phyloP scores from a whole-genome alignment of 2,113 vertebrate genomes.

The Albula glossodonta region DNA sequence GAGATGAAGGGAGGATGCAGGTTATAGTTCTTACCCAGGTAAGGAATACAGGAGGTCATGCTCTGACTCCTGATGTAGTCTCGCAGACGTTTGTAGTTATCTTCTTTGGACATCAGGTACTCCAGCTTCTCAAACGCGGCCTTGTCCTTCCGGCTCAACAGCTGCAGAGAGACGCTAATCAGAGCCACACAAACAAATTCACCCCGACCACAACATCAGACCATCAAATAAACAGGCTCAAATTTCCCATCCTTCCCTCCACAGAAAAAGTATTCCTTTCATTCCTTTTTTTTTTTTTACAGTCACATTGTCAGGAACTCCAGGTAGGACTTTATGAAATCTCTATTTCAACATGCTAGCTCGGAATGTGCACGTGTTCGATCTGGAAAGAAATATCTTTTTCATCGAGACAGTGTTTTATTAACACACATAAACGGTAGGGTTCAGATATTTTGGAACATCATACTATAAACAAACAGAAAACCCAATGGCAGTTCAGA shows the following conservation, averaged over 20 bases:
- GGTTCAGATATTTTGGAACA: background rate
- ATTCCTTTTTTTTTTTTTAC: background rate
- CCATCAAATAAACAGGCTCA: background rate
- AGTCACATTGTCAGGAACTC: background rate
- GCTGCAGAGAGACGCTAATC: constrained; percentile 58
- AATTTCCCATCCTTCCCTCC: background rate
- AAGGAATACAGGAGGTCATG: constrained; percentile 98
- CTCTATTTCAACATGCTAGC: background rate
- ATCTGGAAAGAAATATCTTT: background rate
- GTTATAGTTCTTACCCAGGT: constrained; percentile 82
- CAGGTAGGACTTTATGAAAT: background rate
- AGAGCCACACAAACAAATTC: background rate
- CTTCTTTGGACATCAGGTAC: constrained; percentile 98
- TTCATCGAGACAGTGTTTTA: background rate
- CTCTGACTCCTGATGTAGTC: constrained; percentile 96
- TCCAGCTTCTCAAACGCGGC: constrained; percentile 93
- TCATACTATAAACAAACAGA: background rate
- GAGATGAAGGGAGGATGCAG: background rate
- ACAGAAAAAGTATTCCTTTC: background rate
- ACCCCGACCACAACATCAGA: background rate
- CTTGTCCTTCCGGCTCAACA: constrained; percentile 96
- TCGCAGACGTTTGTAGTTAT: constrained; percentile 97
- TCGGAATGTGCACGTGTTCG: background rate
- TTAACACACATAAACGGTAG: background rate
- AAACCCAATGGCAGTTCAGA: background rate